Base-by-base conservation (phyloP, 2,113 vertebrate genomes). In the Siniperca chuatsi region DNA sequence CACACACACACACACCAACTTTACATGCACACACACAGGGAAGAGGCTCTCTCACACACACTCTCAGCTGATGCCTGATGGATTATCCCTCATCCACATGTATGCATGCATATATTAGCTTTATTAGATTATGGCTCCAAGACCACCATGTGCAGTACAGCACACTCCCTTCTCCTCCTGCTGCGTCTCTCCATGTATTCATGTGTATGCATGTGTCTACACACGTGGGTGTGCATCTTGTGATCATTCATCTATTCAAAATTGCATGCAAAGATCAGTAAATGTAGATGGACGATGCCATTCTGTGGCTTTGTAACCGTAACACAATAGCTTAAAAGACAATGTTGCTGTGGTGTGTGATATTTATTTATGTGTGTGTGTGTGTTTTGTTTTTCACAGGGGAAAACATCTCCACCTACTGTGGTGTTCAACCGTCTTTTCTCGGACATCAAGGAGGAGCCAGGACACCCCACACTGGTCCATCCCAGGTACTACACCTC, bases 361-460 rank as follows among this genome's bases (percentile, higher is more conserved):
- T 74, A 68, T 68, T 87, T 57, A 70, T 73, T 61, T 81, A n/a
- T 83, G 46, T 60, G 35, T 79, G 46, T 60, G 35, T 79, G 61
- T 64, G 67, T 78, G 52, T 78, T 42, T 81, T 77, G 86, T 29
- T 52, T 73, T 79, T 87, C 91, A 33, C 92, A 99, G 98, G 94
- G 92, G 81, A 97, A 98, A 89, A 74, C 95, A 40, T 86, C 95
- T 79, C 92, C 96, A 57, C 95, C 97, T 60, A 93, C 94, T 67
- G 83, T 98, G 92, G 95, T 97, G 75, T 96, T 99, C 75, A 94
- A 96, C 0, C 96, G 96, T 40, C 97, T 98, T 95, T 99, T 97
- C 92, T 95, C 97, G n/a, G 96, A 98, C 85, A 97, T 99, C 94
- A 99, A 99, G 92, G 97, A 99, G 94, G 98, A 99, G 95, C 96